A percentile compares a stretch with the other conserved stretches of the same genome.
These are phyloP conservation scores for Gortyna flavago DNA, from an alignment of 2,888 invertebrate genomes.

Conservation along the genomic window DNA sequence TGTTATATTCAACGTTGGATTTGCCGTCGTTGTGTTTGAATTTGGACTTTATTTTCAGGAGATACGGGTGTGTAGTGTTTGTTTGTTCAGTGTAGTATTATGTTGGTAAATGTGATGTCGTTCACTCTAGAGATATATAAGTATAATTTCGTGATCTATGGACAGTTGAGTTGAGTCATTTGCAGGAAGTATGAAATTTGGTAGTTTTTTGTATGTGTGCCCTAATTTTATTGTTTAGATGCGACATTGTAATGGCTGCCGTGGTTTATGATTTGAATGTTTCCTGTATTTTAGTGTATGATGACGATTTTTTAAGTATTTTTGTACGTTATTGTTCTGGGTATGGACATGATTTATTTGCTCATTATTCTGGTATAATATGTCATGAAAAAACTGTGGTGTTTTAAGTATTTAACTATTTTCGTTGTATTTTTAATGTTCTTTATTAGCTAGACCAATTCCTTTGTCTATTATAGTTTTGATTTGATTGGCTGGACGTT, in stretches of 20 bases:
- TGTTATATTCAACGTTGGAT: conserved; percentile 45
- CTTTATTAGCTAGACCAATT: conserved; percentile 4
- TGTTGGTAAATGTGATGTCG: conserved; percentile 72
- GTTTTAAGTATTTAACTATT: conserved; percentile 17
- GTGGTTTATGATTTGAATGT: conserved; percentile 67
- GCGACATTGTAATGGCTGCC: conserved; percentile 68
- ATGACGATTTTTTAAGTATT: conserved; percentile 62
- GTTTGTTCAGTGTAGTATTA: conserved; percentile 24
- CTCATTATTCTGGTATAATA: conserved; percentile 32
- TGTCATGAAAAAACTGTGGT: conserved; percentile 3
- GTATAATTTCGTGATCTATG: conserved; percentile 82
- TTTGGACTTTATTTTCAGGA: conserved; percentile 68
- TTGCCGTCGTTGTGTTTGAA: conserved; percentile 50
- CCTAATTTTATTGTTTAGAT: conserved; percentile 74
- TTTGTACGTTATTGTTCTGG: conserved; percentile 53
- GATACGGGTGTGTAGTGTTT: conserved; percentile 25
- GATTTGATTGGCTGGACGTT: conserved; percentile 15
- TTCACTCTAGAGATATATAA: conserved; percentile 73
- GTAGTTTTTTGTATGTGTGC: conserved; percentile 68
- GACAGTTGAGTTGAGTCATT: conserved; percentile 72
- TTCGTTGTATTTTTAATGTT: neutral
- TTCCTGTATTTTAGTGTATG: conserved; percentile 63
- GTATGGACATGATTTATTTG: conserved; percentile 27
- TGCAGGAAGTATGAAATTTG: conserved; percentile 79
- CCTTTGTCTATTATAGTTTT: conserved; percentile 20